phyloP scores from a whole-genome alignment of 2,797 vertebrate genomes.

The Neosilurus mollespiculum region DNA sequence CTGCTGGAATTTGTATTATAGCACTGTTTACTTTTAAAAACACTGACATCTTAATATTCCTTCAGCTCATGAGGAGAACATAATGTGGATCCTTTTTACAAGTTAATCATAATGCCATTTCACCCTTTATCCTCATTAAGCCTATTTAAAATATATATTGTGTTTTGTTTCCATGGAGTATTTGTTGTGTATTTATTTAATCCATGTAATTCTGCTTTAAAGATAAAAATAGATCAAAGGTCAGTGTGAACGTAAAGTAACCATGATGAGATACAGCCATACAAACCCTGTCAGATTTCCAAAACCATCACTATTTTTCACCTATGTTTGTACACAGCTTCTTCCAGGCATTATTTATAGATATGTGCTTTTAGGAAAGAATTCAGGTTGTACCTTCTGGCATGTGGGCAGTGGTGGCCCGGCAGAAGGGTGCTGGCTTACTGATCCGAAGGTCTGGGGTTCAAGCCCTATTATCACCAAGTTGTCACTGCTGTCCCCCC shows the following conservation, averaged over 20 bases:
- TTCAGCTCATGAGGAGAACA: conserved; percentile 30
- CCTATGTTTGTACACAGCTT: neutral
- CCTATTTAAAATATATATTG: neutral
- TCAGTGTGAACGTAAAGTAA: neutral
- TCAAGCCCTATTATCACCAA: too few species aligned
- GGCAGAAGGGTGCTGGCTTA: too few species aligned
- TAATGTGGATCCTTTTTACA: conserved; percentile 20
- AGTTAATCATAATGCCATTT: conserved; percentile 16
- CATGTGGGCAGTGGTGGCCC: too few species aligned
- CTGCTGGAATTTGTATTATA: conserved; percentile 39
- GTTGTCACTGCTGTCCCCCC: too few species aligned
- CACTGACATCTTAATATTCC: conserved; percentile 13
- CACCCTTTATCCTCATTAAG: neutral
- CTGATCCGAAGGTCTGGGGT: too few species aligned
- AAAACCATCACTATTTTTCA: neutral
- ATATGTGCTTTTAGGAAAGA: neutral
- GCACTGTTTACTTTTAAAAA: conserved; percentile 30
- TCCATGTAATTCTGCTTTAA: conserved; percentile 10
- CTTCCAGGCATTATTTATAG: neutral
- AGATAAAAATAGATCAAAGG: conserved; percentile 50
- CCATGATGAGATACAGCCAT: neutral
- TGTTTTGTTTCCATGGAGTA: conserved; percentile 13
- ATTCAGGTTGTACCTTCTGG: neutral
- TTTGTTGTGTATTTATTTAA: conserved; percentile 29
- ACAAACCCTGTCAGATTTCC: neutral